Evolutionary conservation across 2,113 vertebrate genomes (phyloP).

Genomic region (Phylloscopus trochiloides): DNA sequence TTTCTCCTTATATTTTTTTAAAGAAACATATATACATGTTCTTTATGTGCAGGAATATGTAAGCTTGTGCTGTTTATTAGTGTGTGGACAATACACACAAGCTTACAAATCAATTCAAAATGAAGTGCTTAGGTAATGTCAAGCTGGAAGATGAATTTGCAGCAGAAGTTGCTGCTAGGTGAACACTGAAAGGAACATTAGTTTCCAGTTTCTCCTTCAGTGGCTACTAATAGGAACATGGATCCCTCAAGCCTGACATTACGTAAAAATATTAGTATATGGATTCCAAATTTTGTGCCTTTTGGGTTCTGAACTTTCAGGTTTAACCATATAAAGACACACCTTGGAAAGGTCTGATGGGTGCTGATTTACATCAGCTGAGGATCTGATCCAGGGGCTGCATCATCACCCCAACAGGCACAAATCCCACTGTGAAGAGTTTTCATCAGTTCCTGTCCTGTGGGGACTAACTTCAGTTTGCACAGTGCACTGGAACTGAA

Average conservation of each 20-base stretch:
- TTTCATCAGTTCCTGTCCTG: neutral
- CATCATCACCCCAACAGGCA: rapidly evolving
- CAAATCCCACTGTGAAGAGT: neutral
- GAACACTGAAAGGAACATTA: neutral
- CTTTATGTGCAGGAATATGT: neutral
- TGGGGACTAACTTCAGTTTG: neutral
- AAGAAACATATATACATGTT: neutral
- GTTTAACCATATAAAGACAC: neutral
- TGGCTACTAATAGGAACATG: neutral
- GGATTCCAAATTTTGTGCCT: neutral
- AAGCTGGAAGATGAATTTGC: neutral
- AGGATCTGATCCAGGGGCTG: neutral
- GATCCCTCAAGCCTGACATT: neutral
- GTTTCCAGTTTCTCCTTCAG: neutral
- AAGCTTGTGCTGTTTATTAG: neutral
- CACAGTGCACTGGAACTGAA: neutral
- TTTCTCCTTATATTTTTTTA: neutral
- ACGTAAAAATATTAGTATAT: neutral
- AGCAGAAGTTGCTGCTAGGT: neutral
- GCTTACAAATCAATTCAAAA: neutral
- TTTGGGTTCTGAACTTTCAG: neutral
- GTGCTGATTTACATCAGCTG: neutral
- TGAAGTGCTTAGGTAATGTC: neutral
- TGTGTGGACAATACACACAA: neutral
- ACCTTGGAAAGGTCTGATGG: neutral